Evolutionary conservation across 2,797 vertebrate genomes (phyloP).

Genomic region (Lacerta agilis): DNA sequence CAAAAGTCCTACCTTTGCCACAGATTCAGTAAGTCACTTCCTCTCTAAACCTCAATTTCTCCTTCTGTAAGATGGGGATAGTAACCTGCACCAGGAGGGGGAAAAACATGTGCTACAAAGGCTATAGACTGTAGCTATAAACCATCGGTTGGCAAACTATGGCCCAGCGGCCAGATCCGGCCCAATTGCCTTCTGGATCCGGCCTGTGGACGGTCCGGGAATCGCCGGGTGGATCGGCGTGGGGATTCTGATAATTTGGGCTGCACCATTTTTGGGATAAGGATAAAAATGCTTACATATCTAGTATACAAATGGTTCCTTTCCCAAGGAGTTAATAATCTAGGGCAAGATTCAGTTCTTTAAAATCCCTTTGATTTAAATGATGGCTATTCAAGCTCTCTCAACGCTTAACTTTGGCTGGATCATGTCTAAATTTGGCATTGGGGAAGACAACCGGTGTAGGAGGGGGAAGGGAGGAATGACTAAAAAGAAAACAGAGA

Average conservation of each 20-base stretch:
- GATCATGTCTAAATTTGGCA: not conserved
- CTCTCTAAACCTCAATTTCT: not conserved
- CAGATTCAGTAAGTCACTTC: not conserved
- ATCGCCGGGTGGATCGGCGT: too few relatives aligned
- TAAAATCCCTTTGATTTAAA: not conserved
- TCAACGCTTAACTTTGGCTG: not conserved
- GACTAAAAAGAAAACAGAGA: not conserved
- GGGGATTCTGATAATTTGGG: too few relatives aligned
- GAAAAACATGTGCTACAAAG: not conserved
- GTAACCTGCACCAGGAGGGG: not conserved
- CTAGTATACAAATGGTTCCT: not conserved
- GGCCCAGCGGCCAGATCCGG: rapidly evolving
- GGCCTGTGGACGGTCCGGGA: too few relatives aligned
- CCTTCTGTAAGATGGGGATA: not conserved
- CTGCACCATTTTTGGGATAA: not conserved
- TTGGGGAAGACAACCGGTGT: not conserved
- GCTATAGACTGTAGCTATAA: not conserved
- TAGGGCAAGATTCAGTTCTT: not conserved
- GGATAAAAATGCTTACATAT: constrained; percentile 8
- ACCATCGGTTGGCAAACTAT: too few relatives aligned
- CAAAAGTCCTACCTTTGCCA: not conserved
- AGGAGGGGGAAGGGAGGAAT: not conserved
- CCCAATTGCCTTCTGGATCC: too few relatives aligned
- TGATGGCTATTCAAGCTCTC: not conserved
- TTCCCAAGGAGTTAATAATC: not conserved